These are phyloP conservation scores for Fissipunctia ypsillon DNA, from an alignment of 2,888 invertebrate species.

Conservation along the genomic window DNA sequence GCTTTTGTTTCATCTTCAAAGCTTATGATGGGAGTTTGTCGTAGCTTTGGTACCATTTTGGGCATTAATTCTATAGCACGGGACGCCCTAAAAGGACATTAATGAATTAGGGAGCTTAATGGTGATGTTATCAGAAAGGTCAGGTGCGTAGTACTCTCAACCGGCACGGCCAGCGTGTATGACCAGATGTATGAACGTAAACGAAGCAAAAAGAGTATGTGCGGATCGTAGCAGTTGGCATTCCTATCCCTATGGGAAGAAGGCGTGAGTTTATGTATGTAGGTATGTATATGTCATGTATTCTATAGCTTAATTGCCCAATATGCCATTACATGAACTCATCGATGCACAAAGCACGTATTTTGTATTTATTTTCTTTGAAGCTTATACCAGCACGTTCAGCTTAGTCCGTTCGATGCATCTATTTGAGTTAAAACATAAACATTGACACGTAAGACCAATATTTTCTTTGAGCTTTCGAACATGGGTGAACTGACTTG, in stretches of 20 bases:
- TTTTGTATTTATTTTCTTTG: constrained; percentile 6
- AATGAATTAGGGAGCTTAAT: too few species aligned
- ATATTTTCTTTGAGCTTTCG: constrained; percentile 37
- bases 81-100: too few species aligned
- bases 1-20: not conserved
- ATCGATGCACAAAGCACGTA: not conserved
- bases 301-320: not conserved
- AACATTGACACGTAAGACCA: constrained; percentile 43
- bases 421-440: constrained; percentile 42
- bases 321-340: not conserved
- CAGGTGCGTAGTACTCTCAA: too few species aligned
- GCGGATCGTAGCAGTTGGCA: too few species aligned
- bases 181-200: too few species aligned
- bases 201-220: too few species aligned
- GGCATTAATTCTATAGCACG: not conserved
- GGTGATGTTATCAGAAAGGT: too few species aligned
- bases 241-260: too few species aligned
- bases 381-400: constrained; percentile 7
- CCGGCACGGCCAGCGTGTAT: too few species aligned
- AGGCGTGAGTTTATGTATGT: too few species aligned
- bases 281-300: too few species aligned
- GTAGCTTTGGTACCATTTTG: not conserved
- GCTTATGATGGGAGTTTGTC: not conserved
- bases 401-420: not conserved
- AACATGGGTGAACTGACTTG: constrained; percentile 18